A percentile compares a stretch with the other conserved stretches of the same genome.
These are phyloP conservation scores for Anoplius nigerrimus DNA, from an alignment of 2,888 invertebrate genomes.

Conservation along the genomic window DNA sequence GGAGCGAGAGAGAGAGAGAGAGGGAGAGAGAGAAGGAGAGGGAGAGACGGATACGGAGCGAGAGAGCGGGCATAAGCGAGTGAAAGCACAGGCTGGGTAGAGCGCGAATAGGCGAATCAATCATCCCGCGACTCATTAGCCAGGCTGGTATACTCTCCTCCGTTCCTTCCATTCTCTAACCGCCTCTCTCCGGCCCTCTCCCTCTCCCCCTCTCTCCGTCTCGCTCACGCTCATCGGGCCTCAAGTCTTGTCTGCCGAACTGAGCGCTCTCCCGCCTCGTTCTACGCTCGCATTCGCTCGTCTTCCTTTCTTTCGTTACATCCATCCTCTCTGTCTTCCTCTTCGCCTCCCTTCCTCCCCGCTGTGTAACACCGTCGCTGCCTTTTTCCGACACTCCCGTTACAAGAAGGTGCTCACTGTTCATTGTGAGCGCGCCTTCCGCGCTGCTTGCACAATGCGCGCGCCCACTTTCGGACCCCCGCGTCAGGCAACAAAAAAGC, in stretches of 20 bases:
- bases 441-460: slow-evolving; percentile 32
- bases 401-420: slow-evolving; percentile 33
- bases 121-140: slow-evolving; percentile 74
- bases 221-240: no score
- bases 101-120: slow-evolving; percentile 68
- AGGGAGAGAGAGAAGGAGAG: slow-evolving; percentile 36
- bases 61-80: slow-evolving; percentile 44
- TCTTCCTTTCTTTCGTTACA: slow-evolving; percentile 28
- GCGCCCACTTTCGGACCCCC: slow-evolving; percentile 23
- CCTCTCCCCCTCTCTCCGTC: slow-evolving; percentile 37
- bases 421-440: slow-evolving; percentile 31
- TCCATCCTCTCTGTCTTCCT: slow-evolving; percentile 20
- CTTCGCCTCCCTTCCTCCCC: slow-evolving; percentile 25
- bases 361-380: not conserved
- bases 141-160: slow-evolving; percentile 54
- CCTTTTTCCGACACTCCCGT: slow-evolving; percentile 37
- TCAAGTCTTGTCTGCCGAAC: no score
- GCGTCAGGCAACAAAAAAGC: slow-evolving; percentile 20
- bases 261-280: slow-evolving; percentile 21
- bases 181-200: slow-evolving; percentile 28
- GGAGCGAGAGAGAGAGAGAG: slow-evolving; percentile 18
- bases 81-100: slow-evolving; percentile 61
- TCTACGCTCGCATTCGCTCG: slow-evolving; percentile 1
- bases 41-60: slow-evolving; percentile 29
- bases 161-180: slow-evolving; percentile 13